Conservation (phyloP, 2,113 vertebrate species). For the Sphyrna mokarran region DNA sequence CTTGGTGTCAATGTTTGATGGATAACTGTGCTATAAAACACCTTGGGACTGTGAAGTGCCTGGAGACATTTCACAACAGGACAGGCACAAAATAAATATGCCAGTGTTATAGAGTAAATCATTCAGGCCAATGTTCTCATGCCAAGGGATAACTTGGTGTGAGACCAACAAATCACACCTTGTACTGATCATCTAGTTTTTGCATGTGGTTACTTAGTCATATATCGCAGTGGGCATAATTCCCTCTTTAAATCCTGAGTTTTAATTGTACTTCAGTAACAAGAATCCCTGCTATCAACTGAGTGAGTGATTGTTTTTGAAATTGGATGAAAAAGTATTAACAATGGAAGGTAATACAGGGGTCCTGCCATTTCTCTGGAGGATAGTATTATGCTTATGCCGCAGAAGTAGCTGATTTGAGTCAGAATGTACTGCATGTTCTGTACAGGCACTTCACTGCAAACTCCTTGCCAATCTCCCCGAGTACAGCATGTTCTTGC, state of each 20-base stretch:
- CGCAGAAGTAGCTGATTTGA: neutral
- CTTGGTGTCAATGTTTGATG: neutral
- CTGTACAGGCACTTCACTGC: neutral
- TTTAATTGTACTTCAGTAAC: neutral
- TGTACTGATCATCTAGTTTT: neutral
- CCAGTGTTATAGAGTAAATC: neutral
- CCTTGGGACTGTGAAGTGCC: too few relatives aligned
- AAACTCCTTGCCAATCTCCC: constrained; percentile 30
- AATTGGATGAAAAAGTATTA: neutral
- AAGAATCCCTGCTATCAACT: neutral
- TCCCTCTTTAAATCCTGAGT: neutral
- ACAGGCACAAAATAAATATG: neutral
- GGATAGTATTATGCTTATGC: constrained; percentile 12
- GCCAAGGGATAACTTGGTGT: neutral
- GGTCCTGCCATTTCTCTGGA: neutral
- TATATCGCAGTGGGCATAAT: neutral
- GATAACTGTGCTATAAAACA: neutral
- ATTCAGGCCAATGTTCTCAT: neutral
- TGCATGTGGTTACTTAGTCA: too few relatives aligned
- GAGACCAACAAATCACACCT: neutral
- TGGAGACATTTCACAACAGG: neutral
- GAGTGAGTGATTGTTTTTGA: neutral
- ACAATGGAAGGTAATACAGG: neutral
- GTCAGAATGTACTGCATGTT: constrained; percentile 36
- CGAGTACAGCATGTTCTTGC: constrained; percentile 19